Conservation (phyloP, 2,113 vertebrate species). For the Tinamus guttatus region DNA sequence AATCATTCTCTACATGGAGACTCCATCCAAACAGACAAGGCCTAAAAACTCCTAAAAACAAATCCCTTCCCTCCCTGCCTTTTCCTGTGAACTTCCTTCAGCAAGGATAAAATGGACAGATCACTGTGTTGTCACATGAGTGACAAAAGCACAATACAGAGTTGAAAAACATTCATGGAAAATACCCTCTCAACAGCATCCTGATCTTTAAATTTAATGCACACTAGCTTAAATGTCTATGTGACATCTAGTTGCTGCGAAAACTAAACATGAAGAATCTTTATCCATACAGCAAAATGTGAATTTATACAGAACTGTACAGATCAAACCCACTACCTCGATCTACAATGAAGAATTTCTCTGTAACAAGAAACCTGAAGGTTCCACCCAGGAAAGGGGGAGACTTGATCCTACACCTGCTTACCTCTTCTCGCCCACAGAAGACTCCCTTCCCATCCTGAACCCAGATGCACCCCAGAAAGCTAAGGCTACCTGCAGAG, state of each 20-base stretch:
- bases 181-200: not conserved
- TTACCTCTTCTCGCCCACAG: rapidly evolving
- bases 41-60: not conserved
- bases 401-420: rapidly evolving
- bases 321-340: not conserved
- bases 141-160: not conserved
- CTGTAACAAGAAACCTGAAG: not conserved
- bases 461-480: not conserved
- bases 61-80: not conserved
- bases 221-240: not conserved
- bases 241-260: not conserved
- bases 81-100: not conserved
- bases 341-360: not conserved
- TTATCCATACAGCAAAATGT: not conserved
- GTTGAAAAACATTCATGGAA: not conserved
- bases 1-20: not conserved
- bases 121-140: not conserved
- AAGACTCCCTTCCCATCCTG: not conserved
- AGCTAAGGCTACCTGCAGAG: too few relatives aligned
- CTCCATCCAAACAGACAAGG: not conserved
- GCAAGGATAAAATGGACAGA: not conserved
- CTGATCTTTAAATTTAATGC: not conserved
- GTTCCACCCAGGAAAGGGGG: not conserved
- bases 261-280: not conserved
- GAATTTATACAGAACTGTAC: not conserved